Conservation (phyloP, 2,113 vertebrate species). For the Ammospiza nelsoni region DNA sequence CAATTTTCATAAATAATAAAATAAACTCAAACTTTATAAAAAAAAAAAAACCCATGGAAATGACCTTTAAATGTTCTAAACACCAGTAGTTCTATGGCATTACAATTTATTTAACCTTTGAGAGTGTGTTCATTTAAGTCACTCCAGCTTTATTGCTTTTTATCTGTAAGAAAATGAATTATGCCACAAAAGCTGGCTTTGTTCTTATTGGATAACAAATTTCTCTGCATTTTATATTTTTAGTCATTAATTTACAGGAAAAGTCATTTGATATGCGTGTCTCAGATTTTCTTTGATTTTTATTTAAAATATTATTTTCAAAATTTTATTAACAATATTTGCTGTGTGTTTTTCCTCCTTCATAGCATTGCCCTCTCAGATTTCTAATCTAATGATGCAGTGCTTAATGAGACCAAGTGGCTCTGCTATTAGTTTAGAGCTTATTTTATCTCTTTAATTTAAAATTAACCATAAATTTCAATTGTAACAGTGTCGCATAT, state of each 20-base stretch:
- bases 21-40: neutral
- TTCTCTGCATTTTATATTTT: neutral
- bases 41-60: neutral
- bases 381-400: neutral
- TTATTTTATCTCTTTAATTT: neutral
- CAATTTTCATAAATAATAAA: slow-evolving; percentile 32
- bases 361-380: neutral
- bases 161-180: slow-evolving; percentile 31
- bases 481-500: neutral
- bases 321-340: neutral
- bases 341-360: neutral
- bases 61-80: slow-evolving; percentile 77
- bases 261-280: neutral
- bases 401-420: neutral
- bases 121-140: slow-evolving; percentile 65
- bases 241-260: neutral
- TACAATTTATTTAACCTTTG: slow-evolving; percentile 82
- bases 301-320: neutral
- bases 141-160: slow-evolving; percentile 61
- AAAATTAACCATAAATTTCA: neutral
- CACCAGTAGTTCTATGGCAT: slow-evolving; percentile 58
- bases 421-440: neutral
- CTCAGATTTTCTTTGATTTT: neutral
- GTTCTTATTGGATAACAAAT: neutral
- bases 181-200: slow-evolving; percentile 6